These are phyloP conservation scores for Gyrodactylus bullatarudis DNA, from an alignment of 1,140 invertebrate species.

Conservation along the genomic window DNA sequence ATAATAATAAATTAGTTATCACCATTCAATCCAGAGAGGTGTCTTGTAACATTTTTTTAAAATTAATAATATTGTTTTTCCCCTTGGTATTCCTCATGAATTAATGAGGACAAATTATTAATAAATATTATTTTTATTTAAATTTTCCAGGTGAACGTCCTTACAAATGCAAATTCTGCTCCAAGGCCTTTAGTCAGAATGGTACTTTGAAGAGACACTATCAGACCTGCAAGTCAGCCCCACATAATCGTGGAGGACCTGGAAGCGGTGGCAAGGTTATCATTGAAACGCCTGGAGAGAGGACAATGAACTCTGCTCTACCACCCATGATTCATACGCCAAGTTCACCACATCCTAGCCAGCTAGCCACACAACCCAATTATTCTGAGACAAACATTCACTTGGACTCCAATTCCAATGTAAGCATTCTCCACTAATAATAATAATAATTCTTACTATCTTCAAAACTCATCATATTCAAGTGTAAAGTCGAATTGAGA, in stretches of 20 bases:
- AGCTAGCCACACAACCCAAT: background rate
- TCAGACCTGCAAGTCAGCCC: conserved; percentile 1
- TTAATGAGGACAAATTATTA: too few species aligned
- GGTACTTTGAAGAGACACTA: conserved; percentile 5
- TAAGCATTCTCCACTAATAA: background rate
- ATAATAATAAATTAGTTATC: too few species aligned
- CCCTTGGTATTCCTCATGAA: too few species aligned
- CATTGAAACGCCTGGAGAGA: background rate
- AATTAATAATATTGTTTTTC: too few species aligned
- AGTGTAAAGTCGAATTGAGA: too few species aligned
- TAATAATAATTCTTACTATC: background rate
- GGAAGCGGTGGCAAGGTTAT: background rate
- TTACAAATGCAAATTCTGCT: conserved; percentile 5
- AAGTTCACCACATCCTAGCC: background rate
- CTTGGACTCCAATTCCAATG: background rate
- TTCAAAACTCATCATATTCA: too few species aligned
- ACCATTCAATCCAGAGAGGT: too few species aligned
- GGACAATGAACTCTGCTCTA: background rate
- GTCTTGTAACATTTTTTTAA: too few species aligned
- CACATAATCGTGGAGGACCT: background rate
- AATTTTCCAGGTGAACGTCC: conserved; percentile 4
- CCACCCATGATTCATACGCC: background rate
- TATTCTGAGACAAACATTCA: background rate
- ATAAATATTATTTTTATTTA: too few species aligned
- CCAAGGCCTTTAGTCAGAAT: conserved; percentile 4